Conservation (phyloP, 2,888 invertebrate genomes). For the Hydrotaea cyrtoneurina region DNA sequence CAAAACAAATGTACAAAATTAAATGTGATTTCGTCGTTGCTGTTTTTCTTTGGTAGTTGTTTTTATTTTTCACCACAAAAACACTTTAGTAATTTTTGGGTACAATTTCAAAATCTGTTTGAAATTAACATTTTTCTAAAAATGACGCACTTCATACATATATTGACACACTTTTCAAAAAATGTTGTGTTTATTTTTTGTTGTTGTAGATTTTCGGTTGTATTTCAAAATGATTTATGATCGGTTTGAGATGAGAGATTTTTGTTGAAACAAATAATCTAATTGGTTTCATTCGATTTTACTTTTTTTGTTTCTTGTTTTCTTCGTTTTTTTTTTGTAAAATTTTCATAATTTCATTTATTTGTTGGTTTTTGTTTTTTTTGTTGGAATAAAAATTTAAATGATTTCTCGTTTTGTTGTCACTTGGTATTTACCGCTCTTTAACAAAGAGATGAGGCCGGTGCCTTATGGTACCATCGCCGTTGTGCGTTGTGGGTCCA, state of each 20-base stretch:
- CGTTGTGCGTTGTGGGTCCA: neutral
- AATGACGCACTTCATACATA: slow-evolving; percentile 6
- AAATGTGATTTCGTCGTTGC: neutral
- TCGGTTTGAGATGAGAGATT: neutral
- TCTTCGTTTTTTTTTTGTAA: neutral
- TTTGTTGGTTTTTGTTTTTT: too few species aligned
- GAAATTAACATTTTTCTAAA: neutral
- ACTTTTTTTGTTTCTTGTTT: neutral
- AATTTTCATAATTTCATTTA: neutral
- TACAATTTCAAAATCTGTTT: neutral
- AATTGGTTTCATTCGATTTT: neutral
- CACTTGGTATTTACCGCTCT: neutral
- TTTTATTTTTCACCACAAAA: slow-evolving; percentile 2
- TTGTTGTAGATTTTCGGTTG: too few species aligned
- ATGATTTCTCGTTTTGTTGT: neutral
- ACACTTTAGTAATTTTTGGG: neutral
- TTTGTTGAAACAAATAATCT: neutral
- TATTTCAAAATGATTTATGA: neutral
- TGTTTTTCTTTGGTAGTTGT: neutral
- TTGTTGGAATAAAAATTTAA: neutral
- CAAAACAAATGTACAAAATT: neutral
- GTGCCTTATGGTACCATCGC: slow-evolving; percentile 20
- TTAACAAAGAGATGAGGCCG: slow-evolving; percentile 1
- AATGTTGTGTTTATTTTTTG: neutral
- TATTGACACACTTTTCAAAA: slow-evolving; percentile 22